phyloP scores from a whole-genome alignment of 1,140 invertebrate genomes.

The Sesamia nonagrioides region DNA sequence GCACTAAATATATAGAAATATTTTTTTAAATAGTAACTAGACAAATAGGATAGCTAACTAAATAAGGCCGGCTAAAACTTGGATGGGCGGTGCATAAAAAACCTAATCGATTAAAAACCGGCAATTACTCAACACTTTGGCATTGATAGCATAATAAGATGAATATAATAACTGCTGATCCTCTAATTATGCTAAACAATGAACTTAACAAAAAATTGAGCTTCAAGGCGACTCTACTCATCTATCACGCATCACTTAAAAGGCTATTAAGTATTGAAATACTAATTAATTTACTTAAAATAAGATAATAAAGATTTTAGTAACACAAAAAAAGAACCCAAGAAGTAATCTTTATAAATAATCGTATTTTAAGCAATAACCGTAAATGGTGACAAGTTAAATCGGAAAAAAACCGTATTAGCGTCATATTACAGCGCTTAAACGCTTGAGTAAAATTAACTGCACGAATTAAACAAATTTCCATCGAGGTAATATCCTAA shows the following conservation, averaged over 20 bases:
- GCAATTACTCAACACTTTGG: background rate
- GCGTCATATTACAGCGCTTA: conserved; percentile 3
- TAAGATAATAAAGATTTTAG: conserved; percentile 1
- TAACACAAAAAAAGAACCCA: background rate
- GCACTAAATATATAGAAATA: too few relatives aligned
- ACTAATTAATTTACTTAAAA: conserved; percentile 5
- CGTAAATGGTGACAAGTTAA: background rate
- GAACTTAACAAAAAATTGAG: background rate
- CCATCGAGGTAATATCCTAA: conserved; percentile 29
- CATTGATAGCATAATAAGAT: conserved; percentile 26
- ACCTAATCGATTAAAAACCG: background rate
- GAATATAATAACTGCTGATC: conserved; percentile 14
- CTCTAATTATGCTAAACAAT: conserved; percentile 36
- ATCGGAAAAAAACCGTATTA: conserved; percentile 13
- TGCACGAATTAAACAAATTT: conserved; percentile 36
- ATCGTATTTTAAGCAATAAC: background rate
- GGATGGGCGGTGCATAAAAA: background rate
- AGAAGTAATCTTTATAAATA: too few relatives aligned
- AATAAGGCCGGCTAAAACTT: background rate
- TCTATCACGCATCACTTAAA: conserved; percentile 20
- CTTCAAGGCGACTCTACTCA: conserved; percentile 25
- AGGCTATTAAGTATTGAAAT: conserved; percentile 9
- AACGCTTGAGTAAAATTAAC: conserved; percentile 31
- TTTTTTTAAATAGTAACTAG: too few relatives aligned
- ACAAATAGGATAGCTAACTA: background rate